These are phyloP conservation scores for Pangasius sanitwongsei DNA, from an alignment of 2,797 vertebrate species.

Conservation along the genomic window DNA sequence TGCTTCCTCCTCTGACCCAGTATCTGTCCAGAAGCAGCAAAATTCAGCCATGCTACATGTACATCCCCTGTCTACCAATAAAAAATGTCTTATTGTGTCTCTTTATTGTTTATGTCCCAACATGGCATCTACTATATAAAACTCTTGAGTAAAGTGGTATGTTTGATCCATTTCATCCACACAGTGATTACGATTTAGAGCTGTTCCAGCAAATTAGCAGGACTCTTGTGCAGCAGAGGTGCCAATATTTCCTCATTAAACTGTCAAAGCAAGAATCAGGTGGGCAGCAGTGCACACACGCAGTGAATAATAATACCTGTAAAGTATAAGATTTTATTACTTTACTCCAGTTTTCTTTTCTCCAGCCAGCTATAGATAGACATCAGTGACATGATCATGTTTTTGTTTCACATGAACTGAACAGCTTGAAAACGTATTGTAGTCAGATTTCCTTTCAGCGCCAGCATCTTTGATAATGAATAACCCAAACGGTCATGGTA, in stretches of 20 bases:
- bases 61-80: not conserved
- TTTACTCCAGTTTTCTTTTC: not conserved
- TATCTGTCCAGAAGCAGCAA: not conserved
- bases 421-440: not conserved
- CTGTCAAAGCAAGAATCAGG: not conserved
- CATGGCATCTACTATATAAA: not conserved
- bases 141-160: not conserved
- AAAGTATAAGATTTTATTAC: not conserved
- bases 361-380: not conserved
- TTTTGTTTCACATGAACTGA: not conserved
- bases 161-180: not conserved
- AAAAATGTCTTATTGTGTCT: not conserved
- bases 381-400: not conserved
- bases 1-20: not conserved
- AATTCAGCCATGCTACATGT: not conserved
- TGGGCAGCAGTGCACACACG: no score
- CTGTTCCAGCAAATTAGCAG: conserved; percentile 4
- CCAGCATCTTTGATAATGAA: not conserved
- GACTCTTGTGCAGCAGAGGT: not conserved
- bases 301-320: not conserved
- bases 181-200: not conserved
- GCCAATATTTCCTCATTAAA: conserved; percentile 44
- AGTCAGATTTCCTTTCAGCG: not conserved
- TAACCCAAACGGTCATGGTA: not conserved
- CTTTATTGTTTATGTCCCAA: not conserved